Base-by-base conservation (phyloP, 2,113 vertebrate species). In the Thalassoma bifasciatum region DNA sequence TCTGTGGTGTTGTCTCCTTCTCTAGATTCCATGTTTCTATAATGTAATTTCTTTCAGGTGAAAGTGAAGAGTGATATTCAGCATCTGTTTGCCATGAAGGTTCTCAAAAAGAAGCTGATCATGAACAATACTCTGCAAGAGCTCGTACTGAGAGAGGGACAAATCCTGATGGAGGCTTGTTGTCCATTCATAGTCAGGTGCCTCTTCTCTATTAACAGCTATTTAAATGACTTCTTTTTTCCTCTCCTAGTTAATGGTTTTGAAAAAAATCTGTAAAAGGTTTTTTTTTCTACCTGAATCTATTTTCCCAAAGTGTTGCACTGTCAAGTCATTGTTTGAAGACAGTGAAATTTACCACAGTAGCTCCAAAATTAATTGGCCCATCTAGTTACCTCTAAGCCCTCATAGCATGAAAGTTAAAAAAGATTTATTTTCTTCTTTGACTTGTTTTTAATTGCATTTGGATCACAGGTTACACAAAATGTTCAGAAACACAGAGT, bases 131-230 rank as follows among this genome's bases (percentile, higher is more conserved):
- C 79, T 13, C 90, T 88, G 6, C 82, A 66, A 67, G 89, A 91
- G 62, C 90, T 90, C 61, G 57, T 94, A 38, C 82, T 87, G 54
- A 86, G 84, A 26, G 92, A 93, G 57, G 80, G 79, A 23, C 76
- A 61, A 68, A 91, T 94, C 79, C 67, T 94, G 34, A 85, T 85
- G 74, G 91, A 92, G 16, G 63, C 88, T 22, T 60, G 66, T 11
- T 89, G 89, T 84, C 87, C 79, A 9, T 95, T 93, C 73, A 87
- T 94, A 38, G 80, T 91, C 83, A 93, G 93, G 94, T 95, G 30
- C 69, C 14, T 42, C 17, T 8, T 23, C 42, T 50, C 30, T 30
- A 30, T 52, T 34, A 38, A 9, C 51, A 16, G 22, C 13, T 14
- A 13, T 56, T 13, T 49, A 2, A 22, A 38, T 5, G n/a, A 12